Conservation (phyloP, 2,113 vertebrate species). For the Microtus montanus region DNA sequence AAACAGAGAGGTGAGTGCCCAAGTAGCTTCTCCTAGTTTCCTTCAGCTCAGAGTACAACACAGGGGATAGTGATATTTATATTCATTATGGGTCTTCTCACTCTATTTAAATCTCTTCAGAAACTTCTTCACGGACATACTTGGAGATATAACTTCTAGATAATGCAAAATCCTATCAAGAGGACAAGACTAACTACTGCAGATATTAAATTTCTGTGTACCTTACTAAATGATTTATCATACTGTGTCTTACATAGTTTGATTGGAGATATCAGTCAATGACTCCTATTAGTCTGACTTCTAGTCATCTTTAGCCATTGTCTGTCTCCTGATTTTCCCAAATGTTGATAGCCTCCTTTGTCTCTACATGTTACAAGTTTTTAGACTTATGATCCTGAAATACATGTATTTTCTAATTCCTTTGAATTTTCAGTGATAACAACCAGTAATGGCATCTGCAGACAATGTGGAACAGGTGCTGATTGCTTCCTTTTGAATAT, state of each 20-base stretch:
- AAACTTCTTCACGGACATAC: not conserved
- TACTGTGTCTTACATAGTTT: rapidly evolving
- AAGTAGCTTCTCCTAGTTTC: not conserved
- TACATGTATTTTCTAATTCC: not conserved
- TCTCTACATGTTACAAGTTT: not conserved
- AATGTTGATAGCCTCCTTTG: not conserved
- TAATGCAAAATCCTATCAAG: not conserved
- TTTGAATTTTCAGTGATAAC: not conserved
- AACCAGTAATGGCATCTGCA: not conserved
- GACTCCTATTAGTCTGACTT: not conserved
- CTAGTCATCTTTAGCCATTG: not conserved
- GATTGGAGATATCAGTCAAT: not conserved
- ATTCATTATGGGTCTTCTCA: not conserved
- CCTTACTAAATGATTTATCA: not conserved
- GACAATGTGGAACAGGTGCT: not conserved
- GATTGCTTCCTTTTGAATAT: not conserved
- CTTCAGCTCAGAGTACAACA: not conserved
- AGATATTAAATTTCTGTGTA: not conserved
- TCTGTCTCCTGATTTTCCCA: not conserved
- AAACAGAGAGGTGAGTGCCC: not conserved
- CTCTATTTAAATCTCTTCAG: not conserved
- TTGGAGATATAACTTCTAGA: not conserved
- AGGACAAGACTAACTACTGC: not conserved
- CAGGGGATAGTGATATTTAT: not conserved
- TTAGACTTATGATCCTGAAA: not conserved